phyloP scores from a whole-genome alignment of 2,113 vertebrate species.

The Rhynchomys soricoides region DNA sequence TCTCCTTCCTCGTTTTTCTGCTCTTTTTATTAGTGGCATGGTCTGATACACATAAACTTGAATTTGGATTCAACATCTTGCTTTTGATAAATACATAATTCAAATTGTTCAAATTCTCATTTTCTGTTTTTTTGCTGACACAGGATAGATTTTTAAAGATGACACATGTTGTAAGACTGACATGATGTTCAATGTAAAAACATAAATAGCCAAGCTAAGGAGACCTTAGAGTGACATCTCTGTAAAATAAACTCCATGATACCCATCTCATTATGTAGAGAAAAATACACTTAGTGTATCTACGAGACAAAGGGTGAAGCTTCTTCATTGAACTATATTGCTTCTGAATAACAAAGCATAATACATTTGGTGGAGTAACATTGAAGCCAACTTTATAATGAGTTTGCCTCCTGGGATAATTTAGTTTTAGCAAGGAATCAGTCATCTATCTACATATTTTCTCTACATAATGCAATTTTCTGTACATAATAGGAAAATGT shows the following conservation, averaged over 20 bases:
- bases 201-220: background rate
- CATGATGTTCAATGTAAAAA: background rate
- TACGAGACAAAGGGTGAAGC: background rate
- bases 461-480: slow-evolving; percentile 14
- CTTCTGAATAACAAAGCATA: slow-evolving; percentile 16
- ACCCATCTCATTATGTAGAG: background rate
- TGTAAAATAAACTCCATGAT: slow-evolving; percentile 32
- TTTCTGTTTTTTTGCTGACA: background rate
- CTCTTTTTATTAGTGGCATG: background rate
- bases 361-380: background rate
- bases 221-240: background rate
- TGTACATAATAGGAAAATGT: slow-evolving; percentile 27
- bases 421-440: slow-evolving; percentile 18
- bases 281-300: slow-evolving; percentile 12
- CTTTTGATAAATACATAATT: slow-evolving; percentile 26
- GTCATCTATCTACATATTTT: slow-evolving; percentile 2
- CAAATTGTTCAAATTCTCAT: slow-evolving; percentile 3
- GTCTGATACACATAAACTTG: background rate
- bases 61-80: background rate
- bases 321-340: background rate
- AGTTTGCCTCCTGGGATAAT: slow-evolving; percentile 27
- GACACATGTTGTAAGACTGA: background rate
- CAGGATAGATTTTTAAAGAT: background rate
- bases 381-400: background rate
- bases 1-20: no score